Base-by-base conservation (phyloP, 2,888 invertebrate genomes). In the Baccha elongata region DNA sequence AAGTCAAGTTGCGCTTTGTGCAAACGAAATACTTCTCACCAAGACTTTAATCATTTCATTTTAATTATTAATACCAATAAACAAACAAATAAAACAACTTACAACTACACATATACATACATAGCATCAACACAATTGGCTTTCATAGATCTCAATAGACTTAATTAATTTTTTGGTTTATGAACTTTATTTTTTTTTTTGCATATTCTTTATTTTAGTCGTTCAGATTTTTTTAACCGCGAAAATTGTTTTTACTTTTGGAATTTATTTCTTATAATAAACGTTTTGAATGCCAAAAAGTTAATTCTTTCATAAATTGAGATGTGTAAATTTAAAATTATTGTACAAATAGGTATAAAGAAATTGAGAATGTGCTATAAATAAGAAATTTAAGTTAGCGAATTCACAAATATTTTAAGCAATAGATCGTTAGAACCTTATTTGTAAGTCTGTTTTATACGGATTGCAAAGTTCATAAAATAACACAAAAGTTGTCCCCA, bases 121-220 rank as follows among this genome's bases (percentile, higher is more conserved):
- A 74, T 74, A 74, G 74, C 75, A 71, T 81, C 80, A 69, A 71
- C 62, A 48, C 75, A 60, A 48, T 76, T 75, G 75, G 81, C 81
- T 81, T 81, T 81, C 81, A 67, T 21, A 75, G 81, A 81, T 81
- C 81, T 81, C 81, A 81, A 81, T 81, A 81, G 71, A 81, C 60
- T 60, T 60, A 60, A 60, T 23, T n/a, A 3, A 19, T 29, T 17
- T 26, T 42, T 60, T 60, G 55, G 40, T 42, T 60, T 53, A 55
- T 42, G 19, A 68, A 23, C 55, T n/a, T n/a, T n/a, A 58, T 19
- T 60, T 29, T 21, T 32, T 73, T 68, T 68, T 50, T 53, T 42
- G 75, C 81, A 62, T 76, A 72, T 81, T 81, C 71, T 75, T 48
- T 80, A 69, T 48, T 13, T 35, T 60, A 23, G 3, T 5, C 26